Evolutionary conservation across 2,888 invertebrate species (phyloP).

Genomic region (Volucella inanis): DNA sequence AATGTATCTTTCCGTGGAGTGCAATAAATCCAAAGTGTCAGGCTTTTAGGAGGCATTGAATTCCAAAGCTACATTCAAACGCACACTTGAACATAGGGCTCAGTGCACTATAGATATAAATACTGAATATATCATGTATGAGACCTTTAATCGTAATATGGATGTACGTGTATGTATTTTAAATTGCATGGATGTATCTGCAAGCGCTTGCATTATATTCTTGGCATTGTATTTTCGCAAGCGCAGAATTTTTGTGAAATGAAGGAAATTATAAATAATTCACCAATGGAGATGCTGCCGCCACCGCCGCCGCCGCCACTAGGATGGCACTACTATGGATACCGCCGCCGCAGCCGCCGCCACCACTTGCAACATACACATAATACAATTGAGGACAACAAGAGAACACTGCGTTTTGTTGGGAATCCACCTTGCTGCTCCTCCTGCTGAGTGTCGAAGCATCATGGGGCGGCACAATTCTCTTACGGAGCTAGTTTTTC

Average conservation of each 20-base stretch:
- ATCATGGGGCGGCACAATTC: constrained; percentile 1
- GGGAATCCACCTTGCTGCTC: constrained; percentile 33
- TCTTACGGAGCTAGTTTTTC: constrained; percentile 45
- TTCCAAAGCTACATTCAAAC: constrained; percentile 58
- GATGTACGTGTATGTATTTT: constrained; percentile 12
- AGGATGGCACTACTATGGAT: constrained; percentile 33
- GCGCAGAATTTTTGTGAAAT: constrained; percentile 70
- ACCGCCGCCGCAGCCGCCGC: constrained; percentile 32
- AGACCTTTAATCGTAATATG: too few relatives aligned
- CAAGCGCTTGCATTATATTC: constrained; percentile 67
- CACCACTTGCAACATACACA: constrained; percentile 26
- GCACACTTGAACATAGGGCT: constrained; percentile 8
- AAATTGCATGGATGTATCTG: constrained; percentile 7
- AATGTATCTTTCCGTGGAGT: constrained; percentile 79
- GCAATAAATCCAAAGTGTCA: constrained; percentile 83
- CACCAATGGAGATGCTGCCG: constrained; percentile 62
- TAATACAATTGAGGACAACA: constrained; percentile 29
- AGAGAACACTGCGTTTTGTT: constrained; percentile 33
- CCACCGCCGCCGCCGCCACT: constrained; percentile 56
- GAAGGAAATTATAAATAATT: constrained; percentile 75
- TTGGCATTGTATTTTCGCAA: constrained; percentile 66
- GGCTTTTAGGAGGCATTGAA: constrained; percentile 74
- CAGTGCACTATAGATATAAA: neutral
- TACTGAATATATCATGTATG: neutral
- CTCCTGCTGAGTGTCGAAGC: constrained; percentile 1